Percentiles rank a stretch among this genome's conserved stretches.
Evolutionary conservation across 2,888 invertebrate species (phyloP).

Genomic region (Acleris emargana): DNA sequence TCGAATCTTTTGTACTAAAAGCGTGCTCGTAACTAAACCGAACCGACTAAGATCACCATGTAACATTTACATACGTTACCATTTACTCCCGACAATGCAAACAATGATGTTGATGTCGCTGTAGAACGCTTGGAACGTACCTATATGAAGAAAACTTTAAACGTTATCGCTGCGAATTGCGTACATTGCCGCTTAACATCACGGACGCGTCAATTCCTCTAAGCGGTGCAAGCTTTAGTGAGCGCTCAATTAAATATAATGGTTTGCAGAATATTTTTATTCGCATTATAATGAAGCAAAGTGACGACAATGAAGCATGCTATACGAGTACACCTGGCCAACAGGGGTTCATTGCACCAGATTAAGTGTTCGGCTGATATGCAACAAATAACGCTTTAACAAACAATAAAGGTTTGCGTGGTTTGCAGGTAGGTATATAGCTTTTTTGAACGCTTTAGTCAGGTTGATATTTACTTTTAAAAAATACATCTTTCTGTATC

Average conservation of each 20-base stretch:
- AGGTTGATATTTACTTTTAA: not conserved
- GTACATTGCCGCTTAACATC: constrained; percentile 22
- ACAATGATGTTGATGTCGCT: constrained; percentile 32
- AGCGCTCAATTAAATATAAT: constrained; percentile 10
- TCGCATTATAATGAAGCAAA: constrained; percentile 32
- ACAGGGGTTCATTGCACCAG: constrained; percentile 44
- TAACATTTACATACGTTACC: constrained; percentile 8
- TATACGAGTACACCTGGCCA: constrained; percentile 42
- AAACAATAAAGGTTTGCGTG: not conserved
- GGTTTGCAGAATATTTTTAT: constrained; percentile 29
- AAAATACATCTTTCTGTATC: not conserved
- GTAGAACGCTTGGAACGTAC: constrained; percentile 15
- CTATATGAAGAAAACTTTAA: constrained; percentile 7
- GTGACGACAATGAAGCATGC: constrained; percentile 40
- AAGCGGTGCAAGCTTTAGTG: not conserved
- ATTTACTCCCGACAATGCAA: constrained; percentile 33
- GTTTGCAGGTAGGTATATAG: not conserved
- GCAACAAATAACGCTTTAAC: constrained; percentile 15
- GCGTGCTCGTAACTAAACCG: constrained; percentile 2
- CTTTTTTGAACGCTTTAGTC: not conserved
- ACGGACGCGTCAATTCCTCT: not conserved
- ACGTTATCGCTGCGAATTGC: constrained; percentile 14
- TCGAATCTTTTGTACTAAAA: constrained; percentile 8
- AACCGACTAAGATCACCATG: not conserved
- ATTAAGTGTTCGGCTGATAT: constrained; percentile 34